Conservation (phyloP, 1,140 invertebrate species). For the Camponotus floridanus region DNA sequence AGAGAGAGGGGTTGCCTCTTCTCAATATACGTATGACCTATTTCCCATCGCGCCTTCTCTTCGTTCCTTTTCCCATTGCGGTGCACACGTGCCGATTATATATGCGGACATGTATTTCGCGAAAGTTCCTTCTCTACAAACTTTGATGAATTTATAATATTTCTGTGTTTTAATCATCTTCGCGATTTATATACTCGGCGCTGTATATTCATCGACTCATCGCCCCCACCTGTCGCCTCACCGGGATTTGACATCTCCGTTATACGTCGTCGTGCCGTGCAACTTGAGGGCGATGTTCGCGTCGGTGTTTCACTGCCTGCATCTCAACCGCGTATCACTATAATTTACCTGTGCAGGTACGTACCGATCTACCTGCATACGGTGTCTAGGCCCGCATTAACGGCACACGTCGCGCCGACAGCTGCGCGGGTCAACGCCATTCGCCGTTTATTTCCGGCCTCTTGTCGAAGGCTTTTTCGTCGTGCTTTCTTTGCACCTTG, state of each 20-base stretch:
- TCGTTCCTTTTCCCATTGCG: too few species aligned
- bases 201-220: too few species aligned
- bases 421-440: slow-evolving; percentile 81
- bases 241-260: slow-evolving; percentile 15
- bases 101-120: too few species aligned
- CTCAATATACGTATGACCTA: too few species aligned
- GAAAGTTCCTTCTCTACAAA: too few species aligned
- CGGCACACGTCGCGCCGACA: slow-evolving; percentile 17
- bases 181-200: too few species aligned
- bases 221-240: not conserved
- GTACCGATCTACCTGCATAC: not conserved
- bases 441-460: slow-evolving; percentile 84
- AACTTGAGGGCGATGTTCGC: not conserved
- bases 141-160: too few species aligned
- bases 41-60: too few species aligned
- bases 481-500: slow-evolving; percentile 73
- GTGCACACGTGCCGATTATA: too few species aligned
- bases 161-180: too few species aligned
- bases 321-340: too few species aligned
- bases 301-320: not conserved
- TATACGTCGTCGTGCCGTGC: not conserved
- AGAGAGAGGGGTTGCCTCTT: too few species aligned
- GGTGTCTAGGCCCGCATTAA: not conserved
- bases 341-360: not conserved
- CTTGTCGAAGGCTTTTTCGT: not conserved